Evolutionary conservation across 2,888 invertebrate genomes (phyloP).

Genomic region (Leptopilina drosophilae): DNA sequence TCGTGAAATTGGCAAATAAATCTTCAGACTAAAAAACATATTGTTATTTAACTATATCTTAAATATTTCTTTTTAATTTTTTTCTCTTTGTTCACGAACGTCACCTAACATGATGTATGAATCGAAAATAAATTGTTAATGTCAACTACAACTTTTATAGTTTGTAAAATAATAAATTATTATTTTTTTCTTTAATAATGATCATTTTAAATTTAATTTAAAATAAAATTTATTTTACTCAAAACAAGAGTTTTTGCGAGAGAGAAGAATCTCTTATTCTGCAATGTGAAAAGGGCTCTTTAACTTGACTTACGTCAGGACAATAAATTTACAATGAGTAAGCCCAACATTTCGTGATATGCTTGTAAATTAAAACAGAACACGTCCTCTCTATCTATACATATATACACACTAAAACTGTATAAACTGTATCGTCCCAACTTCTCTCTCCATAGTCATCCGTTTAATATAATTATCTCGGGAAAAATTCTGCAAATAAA

Average conservation of each 20-base stretch:
- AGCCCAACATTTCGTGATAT: constrained; percentile 7
- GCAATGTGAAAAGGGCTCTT: constrained; percentile 12
- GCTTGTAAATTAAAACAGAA: constrained; percentile 17
- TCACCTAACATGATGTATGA: too few species aligned
- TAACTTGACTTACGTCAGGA: constrained; percentile 24
- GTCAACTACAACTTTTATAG: too few species aligned
- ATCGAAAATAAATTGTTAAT: too few species aligned
- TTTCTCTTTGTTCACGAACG: too few species aligned
- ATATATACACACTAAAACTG: neutral
- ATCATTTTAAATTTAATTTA: too few species aligned
- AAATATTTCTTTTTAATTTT: too few species aligned
- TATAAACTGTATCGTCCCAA: constrained; percentile 26
- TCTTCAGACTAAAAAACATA: too few species aligned
- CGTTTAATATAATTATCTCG: neutral
- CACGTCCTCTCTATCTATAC: constrained; percentile 6
- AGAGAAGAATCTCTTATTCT: constrained; percentile 19
- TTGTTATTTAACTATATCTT: too few species aligned
- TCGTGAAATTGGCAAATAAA: too few species aligned
- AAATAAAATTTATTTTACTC: neutral
- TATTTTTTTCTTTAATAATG: too few species aligned
- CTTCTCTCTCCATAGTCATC: neutral
- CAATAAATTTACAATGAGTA: constrained; percentile 14
- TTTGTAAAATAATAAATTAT: too few species aligned
- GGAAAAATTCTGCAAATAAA: neutral
- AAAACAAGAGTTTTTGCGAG: neutral